A percentile compares a stretch with the other conserved stretches of the same genome.
These are phyloP conservation scores for Poecilia wingei DNA, from an alignment of 2,797 vertebrate species.

Conservation along the genomic window DNA sequence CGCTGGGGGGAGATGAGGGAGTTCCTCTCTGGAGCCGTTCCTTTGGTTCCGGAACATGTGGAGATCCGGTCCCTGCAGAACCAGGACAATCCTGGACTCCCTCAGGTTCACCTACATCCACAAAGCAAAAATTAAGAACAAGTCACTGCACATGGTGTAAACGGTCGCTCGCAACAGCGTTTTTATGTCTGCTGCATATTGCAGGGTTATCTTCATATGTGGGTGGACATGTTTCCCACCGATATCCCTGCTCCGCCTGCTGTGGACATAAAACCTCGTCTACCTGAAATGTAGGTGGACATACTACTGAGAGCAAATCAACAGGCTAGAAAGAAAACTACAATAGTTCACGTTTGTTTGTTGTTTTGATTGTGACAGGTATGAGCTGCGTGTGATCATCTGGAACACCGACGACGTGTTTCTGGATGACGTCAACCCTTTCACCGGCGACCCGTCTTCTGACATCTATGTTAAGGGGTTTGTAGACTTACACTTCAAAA, in stretches of 20 bases:
- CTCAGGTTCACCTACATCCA: slow-evolving; percentile 80
- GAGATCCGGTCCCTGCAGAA: slow-evolving; percentile 88
- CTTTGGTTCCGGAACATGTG: slow-evolving; percentile 91
- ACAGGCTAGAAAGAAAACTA: not conserved
- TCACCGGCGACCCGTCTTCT: slow-evolving; percentile 89
- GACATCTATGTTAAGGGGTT: slow-evolving; percentile 97
- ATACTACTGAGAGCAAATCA: not conserved
- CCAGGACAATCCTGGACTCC: slow-evolving; percentile 83
- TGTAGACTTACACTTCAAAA: not conserved
- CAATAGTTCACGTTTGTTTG: not conserved
- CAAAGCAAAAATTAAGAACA: not conserved
- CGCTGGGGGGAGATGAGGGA: slow-evolving; percentile 91
- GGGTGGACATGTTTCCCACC: slow-evolving; percentile 94
- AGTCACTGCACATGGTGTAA: not conserved
- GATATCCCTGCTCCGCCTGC: slow-evolving; percentile 88
- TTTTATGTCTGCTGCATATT: slow-evolving; percentile 10
- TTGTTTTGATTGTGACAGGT: slow-evolving; percentile 74
- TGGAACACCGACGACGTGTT: slow-evolving; percentile 95
- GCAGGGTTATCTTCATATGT: slow-evolving; percentile 94
- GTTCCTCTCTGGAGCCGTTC: slow-evolving; percentile 80
- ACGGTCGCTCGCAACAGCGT: not conserved
- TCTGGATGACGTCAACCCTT: slow-evolving; percentile 91
- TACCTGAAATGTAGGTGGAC: slow-evolving; percentile 86
- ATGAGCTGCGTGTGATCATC: slow-evolving; percentile 91
- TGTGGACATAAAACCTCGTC: slow-evolving; percentile 90